A percentile compares a stretch with the other conserved stretches of the same genome.
These are phyloP conservation scores for Gymnocheta viridis DNA, from an alignment of 2,888 invertebrate species.

Conservation along the genomic window DNA sequence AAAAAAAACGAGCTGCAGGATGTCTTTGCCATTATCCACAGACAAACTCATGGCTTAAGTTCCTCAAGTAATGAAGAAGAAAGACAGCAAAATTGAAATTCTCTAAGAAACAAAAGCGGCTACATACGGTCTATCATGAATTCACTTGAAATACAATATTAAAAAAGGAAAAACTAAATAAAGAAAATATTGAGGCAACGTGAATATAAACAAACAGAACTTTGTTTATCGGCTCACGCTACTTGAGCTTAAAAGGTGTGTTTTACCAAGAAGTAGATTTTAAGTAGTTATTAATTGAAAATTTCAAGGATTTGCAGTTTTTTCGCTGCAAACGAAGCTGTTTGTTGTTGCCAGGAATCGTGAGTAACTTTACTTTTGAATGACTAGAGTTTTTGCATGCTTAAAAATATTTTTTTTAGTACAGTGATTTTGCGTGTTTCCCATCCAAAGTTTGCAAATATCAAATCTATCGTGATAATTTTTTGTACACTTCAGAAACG, in stretches of 20 bases:
- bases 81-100: conserved; percentile 46
- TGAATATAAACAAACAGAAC: conserved; percentile 13
- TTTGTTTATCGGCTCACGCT: not conserved
- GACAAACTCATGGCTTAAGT: conserved; percentile 36
- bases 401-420: too few species aligned
- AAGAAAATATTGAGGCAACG: conserved; percentile 29
- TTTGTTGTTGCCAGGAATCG: not conserved
- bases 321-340: not conserved
- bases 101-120: conserved; percentile 52
- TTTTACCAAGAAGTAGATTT: conserved; percentile 19
- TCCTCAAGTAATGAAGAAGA: not conserved
- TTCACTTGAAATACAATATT: conserved; percentile 66
- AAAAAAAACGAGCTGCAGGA: conserved; percentile 52
- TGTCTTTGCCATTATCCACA: conserved; percentile 65
- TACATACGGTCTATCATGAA: conserved; percentile 16
- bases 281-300: conserved; percentile 60
- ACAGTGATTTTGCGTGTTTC: too few species aligned
- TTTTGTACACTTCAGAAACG: too few species aligned
- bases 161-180: conserved; percentile 41
- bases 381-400: too few species aligned
- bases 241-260: conserved; percentile 19
- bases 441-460: too few species aligned
- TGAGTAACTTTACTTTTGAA: too few species aligned
- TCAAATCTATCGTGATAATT: too few species aligned
- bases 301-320: conserved; percentile 23